Base-by-base conservation (phyloP, 2,888 invertebrate species). In the Tachina fera region DNA sequence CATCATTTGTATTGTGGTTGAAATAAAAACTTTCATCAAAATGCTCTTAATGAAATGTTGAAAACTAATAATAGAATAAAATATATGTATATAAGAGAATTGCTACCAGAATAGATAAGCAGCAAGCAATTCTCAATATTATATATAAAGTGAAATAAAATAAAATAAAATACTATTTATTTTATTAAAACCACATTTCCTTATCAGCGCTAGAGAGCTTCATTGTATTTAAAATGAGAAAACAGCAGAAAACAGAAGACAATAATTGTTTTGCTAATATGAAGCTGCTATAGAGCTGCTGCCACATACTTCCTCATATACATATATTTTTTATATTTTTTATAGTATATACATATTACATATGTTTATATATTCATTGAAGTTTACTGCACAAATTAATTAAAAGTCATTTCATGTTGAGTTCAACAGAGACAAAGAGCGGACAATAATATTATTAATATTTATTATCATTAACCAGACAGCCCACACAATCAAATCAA, bases 131-230 rank as follows among this genome's bases (percentile, higher is more conserved):
- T 58, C n/a, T 74, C 22, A 60, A 58, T 74, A 51, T 67, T 58
- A 41, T 31, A 61, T 45, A 65, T 31, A 65, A 43, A 63, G 43
- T 45, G 22, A 56, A 53, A 31, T 22, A 61, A 79, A 63, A 70
- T 61, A 31, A 70, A 78, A 56, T 61, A 9, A 58, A 56, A 47
- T 63, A 75, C 14, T 61, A 75, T 75, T 75, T 65, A 61, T 45
- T 63, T 56, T 19, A 81, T 51, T 43, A 45, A 71, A 77, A 83
- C 76, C 71, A 71, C 58, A 83, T 51, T 81, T 60, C 45, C 58
- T 83, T 83, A 83, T 83, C 77, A 78, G 72, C 68, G 22, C 14
- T 45, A 61, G n/a, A 67, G 67, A 78, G 61, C 60, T 67, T 68
- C 77, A 83, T 41, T 67, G 45, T 45, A 41, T 74, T 51, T 65